Percentiles rank a stretch among this genome's conserved stretches.
These are phyloP conservation scores for Oryzias dopingdopingensis DNA, from an alignment of 2,797 vertebrate species.

Conservation along the genomic window DNA sequence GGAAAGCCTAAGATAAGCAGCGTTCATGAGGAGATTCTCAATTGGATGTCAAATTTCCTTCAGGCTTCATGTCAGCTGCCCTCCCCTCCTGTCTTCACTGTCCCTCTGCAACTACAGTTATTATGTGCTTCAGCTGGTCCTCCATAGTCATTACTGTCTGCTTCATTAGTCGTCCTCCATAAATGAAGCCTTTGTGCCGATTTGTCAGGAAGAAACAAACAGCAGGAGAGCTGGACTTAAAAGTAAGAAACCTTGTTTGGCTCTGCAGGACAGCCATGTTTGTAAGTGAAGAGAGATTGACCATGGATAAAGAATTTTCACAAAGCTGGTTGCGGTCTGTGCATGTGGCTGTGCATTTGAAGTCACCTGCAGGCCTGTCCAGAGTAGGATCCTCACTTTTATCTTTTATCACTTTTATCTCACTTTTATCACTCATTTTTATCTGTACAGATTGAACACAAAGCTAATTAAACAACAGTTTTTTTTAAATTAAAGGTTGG, in stretches of 20 bases:
- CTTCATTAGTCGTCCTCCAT: conserved; percentile 44
- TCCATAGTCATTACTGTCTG: conserved; percentile 44
- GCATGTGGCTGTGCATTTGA: too few relatives aligned
- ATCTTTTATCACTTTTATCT: too few relatives aligned
- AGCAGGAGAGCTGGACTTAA: background rate
- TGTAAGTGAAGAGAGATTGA: background rate
- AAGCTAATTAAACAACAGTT: too few relatives aligned
- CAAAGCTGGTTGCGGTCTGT: too few relatives aligned
- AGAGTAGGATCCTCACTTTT: too few relatives aligned
- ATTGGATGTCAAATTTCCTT: conserved; percentile 14
- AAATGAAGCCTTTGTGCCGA: conserved; percentile 18
- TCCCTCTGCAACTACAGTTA: conserved; percentile 17
- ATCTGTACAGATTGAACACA: too few relatives aligned
- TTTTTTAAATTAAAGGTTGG: too few relatives aligned
- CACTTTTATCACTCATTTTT: too few relatives aligned
- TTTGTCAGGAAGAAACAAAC: conserved; percentile 13
- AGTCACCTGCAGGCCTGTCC: too few relatives aligned
- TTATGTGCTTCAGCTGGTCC: conserved; percentile 39
- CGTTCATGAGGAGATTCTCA: background rate
- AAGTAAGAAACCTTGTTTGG: background rate
- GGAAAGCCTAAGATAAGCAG: conserved; percentile 11
- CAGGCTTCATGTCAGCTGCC: conserved; percentile 15
- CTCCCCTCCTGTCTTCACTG: background rate
- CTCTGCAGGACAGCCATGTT: background rate
- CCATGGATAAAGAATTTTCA: too few relatives aligned